Evolutionary conservation across 2,888 invertebrate species (phyloP).

Genomic region (Lysandra bellargus): DNA sequence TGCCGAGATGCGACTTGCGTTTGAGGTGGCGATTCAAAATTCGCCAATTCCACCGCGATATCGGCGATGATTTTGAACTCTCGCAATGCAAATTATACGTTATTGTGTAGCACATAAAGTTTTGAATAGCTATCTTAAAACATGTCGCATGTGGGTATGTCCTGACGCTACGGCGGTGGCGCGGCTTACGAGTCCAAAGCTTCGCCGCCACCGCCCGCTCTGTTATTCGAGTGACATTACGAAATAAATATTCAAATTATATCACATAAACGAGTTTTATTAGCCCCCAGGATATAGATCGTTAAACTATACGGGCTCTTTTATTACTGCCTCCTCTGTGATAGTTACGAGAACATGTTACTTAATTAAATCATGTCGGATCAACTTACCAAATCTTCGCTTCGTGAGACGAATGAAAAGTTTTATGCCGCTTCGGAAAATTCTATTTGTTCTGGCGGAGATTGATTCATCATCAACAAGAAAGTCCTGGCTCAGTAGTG

Average conservation of each 20-base stretch:
- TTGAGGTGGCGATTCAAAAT: neutral
- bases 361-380: conserved; percentile 23
- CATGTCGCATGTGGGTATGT: neutral
- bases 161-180: conserved; percentile 53
- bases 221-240: conserved; percentile 77
- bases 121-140: neutral
- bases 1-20: neutral
- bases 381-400: conserved; percentile 18
- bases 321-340: conserved; percentile 8
- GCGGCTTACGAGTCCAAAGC: conserved; percentile 68
- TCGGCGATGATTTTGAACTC: neutral
- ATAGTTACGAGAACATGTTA: conserved; percentile 19
- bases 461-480: neutral
- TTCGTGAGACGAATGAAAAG: conserved; percentile 24
- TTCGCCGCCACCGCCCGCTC: conserved; percentile 64
- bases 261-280: conserved; percentile 61
- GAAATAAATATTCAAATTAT: conserved; percentile 79
- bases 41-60: neutral
- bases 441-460: neutral
- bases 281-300: conserved; percentile 39
- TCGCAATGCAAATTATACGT: neutral
- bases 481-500: no score
- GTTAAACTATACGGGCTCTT: conserved; percentile 30
- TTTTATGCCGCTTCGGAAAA: neutral
- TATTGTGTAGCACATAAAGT: neutral